phyloP scores from a whole-genome alignment of 1,140 invertebrate species.

The Diorhabda carinulata region DNA sequence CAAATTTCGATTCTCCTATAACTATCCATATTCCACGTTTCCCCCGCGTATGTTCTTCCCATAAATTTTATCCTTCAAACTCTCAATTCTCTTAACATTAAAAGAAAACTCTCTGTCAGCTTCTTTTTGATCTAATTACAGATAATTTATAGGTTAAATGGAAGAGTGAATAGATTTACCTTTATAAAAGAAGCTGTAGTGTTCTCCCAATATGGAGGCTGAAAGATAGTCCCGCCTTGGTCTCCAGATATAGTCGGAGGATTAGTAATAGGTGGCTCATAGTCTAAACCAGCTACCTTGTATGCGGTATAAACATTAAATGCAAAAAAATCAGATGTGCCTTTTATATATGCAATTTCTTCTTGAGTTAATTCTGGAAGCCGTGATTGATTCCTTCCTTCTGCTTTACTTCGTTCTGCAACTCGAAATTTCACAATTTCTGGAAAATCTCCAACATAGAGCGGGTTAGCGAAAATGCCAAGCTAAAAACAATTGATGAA shows the following conservation, averaged over 20 bases:
- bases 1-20: too few species aligned
- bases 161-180: constrained; percentile 1
- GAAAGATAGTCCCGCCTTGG: background rate
- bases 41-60: too few species aligned
- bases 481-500: background rate
- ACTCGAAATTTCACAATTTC: constrained; percentile 16
- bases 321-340: constrained; percentile 59
- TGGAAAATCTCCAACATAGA: constrained; percentile 21
- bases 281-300: constrained; percentile 9
- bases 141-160: background rate
- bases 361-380: constrained; percentile 58
- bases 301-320: constrained; percentile 47
- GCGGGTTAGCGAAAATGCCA: constrained; percentile 10
- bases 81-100: too few species aligned
- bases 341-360: constrained; percentile 55
- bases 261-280: background rate
- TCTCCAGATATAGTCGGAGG: constrained; percentile 3
- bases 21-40: too few species aligned
- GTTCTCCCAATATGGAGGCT: constrained; percentile 8
- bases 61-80: too few species aligned
- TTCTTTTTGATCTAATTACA: too few species aligned
- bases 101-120: too few species aligned
- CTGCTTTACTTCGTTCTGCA: constrained; percentile 6
- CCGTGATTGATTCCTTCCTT: constrained; percentile 9
- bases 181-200: background rate